Evolutionary conservation across 2,888 invertebrate genomes (phyloP), one percentile per base, ranked within the genome.

Genomic region (Apamea sordens): DNA sequence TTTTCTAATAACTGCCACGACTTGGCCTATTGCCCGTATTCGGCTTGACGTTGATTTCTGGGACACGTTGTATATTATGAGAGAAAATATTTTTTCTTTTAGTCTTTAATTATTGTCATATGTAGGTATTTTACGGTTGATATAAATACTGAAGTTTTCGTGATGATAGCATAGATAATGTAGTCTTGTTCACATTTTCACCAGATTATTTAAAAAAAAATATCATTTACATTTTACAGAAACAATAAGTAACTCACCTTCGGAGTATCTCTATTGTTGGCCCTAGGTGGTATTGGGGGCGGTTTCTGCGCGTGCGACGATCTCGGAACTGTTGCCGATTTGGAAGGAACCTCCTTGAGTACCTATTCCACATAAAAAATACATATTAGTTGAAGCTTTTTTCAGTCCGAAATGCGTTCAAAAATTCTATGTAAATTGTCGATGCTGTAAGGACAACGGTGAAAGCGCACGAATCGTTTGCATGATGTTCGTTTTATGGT

Each of bases 261-360:
- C n/a, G 89, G 87, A 6, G 88, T 86, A 15, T 93, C 93, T 90
- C 92, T 92, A 82, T 91, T 93, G 64, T 91, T 93, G 3, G 94
- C 90, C 74, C 96, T 90, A 4, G 96, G 96, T 36, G 96, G 96
- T 11, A 96, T 93, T 0, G 96, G 96, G 2, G 96, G 96, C 13
- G 96, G 95, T 84, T 94, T 96, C 83, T 93, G 93, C 4, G 92
- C 88, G 64, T 94, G 93, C 21, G 95, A 94, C 8, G 95, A 93
- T 5, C 96, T 90, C 11, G 96, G 96, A 6, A 95, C 94, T 2
- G 96, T 95, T 8, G 95, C 95, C 2, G 96, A 95, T 88, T 95
- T 95, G 2, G 93, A 92, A 2, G 95, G 93, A 5, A 92, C 92
- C 13, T 95, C 95, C 88, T 95, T 95, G 13, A 90, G 73, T 24